phyloP scores from a whole-genome alignment of 2,797 vertebrate species.

The Pseudochaenichthys georgianus region DNA sequence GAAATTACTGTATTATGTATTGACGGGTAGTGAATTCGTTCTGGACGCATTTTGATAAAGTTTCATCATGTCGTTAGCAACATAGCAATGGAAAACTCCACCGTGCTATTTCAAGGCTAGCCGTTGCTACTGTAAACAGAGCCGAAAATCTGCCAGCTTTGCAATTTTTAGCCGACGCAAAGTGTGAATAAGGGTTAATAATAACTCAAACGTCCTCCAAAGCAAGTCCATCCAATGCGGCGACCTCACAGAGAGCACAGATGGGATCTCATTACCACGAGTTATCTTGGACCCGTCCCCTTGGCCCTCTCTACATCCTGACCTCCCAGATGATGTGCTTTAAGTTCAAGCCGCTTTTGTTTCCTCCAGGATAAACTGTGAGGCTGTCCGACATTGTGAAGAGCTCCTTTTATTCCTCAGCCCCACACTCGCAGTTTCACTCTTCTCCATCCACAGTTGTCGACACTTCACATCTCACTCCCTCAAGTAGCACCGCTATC shows the following conservation, averaged over 20 bases:
- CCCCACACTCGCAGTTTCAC: neutral
- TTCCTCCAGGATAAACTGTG: neutral
- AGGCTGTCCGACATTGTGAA: neutral
- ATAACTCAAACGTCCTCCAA: neutral
- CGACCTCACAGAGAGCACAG: neutral
- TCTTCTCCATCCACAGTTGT: neutral
- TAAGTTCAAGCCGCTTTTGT: neutral
- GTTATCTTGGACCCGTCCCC: slow-evolving; percentile 23
- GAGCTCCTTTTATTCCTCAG: neutral
- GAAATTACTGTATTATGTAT: too few relatives aligned
- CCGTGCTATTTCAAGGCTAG: neutral
- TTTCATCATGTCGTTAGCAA: neutral
- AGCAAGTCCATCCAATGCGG: neutral
- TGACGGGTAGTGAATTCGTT: too few relatives aligned
- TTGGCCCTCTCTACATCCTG: slow-evolving; percentile 2
- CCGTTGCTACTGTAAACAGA: neutral
- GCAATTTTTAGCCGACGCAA: neutral
- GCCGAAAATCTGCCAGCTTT: neutral
- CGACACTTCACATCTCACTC: neutral
- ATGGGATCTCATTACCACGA: too few relatives aligned
- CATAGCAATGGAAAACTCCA: neutral
- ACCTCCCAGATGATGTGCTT: neutral
- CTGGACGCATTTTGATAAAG: too few relatives aligned
- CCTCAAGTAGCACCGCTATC: neutral
- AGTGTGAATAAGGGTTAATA: neutral